A percentile compares a stretch with the other conserved stretches of the same genome.
Conservation (phyloP, 2,888 invertebrate genomes). For the Apotomis turbidana region DNA sequence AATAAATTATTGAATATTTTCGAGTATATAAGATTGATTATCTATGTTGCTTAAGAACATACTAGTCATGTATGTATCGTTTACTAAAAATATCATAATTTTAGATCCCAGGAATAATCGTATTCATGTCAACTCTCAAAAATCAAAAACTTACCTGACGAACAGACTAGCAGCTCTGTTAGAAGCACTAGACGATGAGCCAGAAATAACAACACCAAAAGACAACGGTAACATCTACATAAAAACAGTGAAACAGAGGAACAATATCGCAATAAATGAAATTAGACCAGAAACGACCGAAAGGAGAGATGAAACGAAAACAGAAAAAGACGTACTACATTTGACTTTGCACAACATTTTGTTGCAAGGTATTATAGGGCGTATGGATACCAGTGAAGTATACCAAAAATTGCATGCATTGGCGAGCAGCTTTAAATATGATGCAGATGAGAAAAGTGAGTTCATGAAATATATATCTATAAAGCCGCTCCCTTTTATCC, state of each 20-base stretch:
- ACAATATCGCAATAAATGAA: constrained; percentile 27
- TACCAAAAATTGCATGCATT: constrained; percentile 53
- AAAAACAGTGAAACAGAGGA: constrained; percentile 21
- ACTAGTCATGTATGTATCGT: not conserved
- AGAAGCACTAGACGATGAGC: constrained; percentile 64
- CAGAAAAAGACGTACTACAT: constrained; percentile 58
- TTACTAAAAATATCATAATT: constrained; percentile 41
- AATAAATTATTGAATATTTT: too few species aligned
- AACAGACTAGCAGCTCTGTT: constrained; percentile 60
- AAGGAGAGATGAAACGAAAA: constrained; percentile 9
- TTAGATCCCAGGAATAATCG: constrained; percentile 58
- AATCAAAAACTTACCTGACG: constrained; percentile 62
- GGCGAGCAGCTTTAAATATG: constrained; percentile 44
- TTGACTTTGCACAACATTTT: constrained; percentile 67
- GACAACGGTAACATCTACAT: constrained; percentile 6
- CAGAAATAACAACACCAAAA: constrained; percentile 38
- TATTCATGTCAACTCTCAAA: constrained; percentile 59
- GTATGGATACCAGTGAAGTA: constrained; percentile 64
- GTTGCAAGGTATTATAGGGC: constrained; percentile 62
- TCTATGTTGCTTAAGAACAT: too few species aligned
- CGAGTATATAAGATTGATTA: too few species aligned
- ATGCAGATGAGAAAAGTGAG: constrained; percentile 35
- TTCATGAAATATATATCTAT: not conserved
- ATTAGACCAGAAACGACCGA: constrained; percentile 22
- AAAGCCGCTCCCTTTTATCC: too few species aligned